Percentiles rank a stretch among this genome's conserved stretches.
These are phyloP conservation scores for Lordiphosa clarofinis DNA, from an alignment of 1,140 invertebrate genomes.

Conservation along the genomic window DNA sequence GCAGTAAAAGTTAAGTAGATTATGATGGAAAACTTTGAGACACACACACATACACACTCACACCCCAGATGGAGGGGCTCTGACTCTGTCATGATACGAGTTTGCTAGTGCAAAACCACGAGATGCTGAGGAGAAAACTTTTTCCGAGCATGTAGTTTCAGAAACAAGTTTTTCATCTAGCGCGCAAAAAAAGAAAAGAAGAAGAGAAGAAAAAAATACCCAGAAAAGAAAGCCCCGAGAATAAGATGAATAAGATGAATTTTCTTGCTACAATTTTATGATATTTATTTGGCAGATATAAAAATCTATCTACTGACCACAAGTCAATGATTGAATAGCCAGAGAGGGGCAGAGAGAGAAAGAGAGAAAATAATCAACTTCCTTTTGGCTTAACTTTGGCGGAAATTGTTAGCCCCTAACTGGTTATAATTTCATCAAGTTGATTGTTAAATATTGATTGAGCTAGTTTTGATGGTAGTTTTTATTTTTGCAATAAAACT, in stretches of 20 bases:
- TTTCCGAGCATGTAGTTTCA: constrained; percentile 24
- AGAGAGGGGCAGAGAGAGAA: constrained; percentile 7
- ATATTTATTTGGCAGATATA: constrained; percentile 61
- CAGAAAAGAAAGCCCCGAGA: constrained; percentile 35
- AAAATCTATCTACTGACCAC: constrained; percentile 29
- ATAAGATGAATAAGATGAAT: constrained; percentile 37
- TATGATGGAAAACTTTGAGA: constrained; percentile 74
- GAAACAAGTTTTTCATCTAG: constrained; percentile 52
- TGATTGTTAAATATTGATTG: constrained; percentile 35
- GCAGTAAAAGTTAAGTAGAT: constrained; percentile 77
- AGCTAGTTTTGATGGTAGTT: constrained; percentile 9
- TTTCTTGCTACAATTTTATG: constrained; percentile 41
- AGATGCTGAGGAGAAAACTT: constrained; percentile 47
- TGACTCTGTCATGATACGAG: constrained; percentile 52
- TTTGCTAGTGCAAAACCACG: constrained; percentile 44
- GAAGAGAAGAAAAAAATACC: constrained; percentile 2
- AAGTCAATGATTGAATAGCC: constrained; percentile 35
- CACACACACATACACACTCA: constrained; percentile 3
- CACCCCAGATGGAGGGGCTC: constrained; percentile 2
- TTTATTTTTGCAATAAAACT: neutral
- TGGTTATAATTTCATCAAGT: constrained; percentile 17
- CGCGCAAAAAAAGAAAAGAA: constrained; percentile 1
- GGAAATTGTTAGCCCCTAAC: constrained; percentile 37
- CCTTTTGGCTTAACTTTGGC: constrained; percentile 20
- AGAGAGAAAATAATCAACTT: constrained; percentile 30